Conservation (phyloP, 2,797 vertebrate species). For the Lagorchestes hirsutus region DNA sequence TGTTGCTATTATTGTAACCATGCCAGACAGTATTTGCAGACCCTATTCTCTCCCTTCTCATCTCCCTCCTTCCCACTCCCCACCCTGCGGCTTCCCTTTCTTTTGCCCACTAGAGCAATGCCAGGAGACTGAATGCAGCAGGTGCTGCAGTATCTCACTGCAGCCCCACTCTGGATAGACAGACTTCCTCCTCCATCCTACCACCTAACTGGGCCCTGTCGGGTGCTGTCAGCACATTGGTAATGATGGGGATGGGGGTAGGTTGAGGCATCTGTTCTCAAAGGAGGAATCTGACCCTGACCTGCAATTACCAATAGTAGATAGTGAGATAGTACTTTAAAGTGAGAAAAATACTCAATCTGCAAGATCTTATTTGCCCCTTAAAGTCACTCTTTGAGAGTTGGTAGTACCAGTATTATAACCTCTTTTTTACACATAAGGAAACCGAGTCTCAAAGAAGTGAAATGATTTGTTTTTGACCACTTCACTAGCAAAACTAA, state of each 20-base stretch:
- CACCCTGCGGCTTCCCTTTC: background rate
- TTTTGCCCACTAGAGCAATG: conserved; percentile 35
- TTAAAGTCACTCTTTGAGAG: background rate
- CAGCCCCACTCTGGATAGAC: conserved; percentile 2
- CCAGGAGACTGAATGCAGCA: conserved; percentile 52
- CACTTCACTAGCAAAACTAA: accelerated
- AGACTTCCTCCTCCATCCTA: background rate
- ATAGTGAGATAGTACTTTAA: background rate
- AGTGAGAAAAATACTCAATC: background rate
- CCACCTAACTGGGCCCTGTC: background rate
- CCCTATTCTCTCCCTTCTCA: background rate
- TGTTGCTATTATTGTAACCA: conserved; percentile 1
- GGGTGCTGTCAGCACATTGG: background rate
- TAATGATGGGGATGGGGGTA: background rate
- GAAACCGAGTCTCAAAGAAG: background rate
- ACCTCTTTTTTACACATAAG: accelerated
- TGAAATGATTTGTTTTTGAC: accelerated
- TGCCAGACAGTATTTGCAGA: conserved; percentile 29
- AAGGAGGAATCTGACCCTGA: background rate
- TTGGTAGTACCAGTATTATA: background rate
- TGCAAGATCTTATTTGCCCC: background rate
- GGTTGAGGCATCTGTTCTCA: background rate
- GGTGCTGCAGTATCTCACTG: conserved; percentile 63
- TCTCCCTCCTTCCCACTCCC: background rate
- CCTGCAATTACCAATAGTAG: background rate